Evolutionary conservation across 2,113 vertebrate species (phyloP).

Genomic region (Pyrgilauda ruficollis): DNA sequence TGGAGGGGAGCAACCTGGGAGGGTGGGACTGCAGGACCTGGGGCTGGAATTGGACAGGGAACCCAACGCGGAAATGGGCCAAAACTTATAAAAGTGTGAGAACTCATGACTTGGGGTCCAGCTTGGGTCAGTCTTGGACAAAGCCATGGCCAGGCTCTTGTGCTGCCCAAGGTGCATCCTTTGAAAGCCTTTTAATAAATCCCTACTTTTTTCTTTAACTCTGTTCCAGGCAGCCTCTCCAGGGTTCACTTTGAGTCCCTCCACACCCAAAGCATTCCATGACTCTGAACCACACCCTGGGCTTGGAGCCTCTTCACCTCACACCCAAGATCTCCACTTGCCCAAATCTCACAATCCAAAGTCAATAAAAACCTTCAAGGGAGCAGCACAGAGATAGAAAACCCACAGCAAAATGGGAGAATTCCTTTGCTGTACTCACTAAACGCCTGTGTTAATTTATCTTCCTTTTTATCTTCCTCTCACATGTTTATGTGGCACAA

Average conservation of each 20-base stretch:
- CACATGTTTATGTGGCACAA: background rate
- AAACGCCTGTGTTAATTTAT: background rate
- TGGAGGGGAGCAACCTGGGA: background rate
- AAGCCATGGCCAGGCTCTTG: rapidly evolving
- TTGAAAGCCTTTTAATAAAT: background rate
- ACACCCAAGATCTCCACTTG: background rate
- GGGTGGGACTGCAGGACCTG: background rate
- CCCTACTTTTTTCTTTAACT: background rate
- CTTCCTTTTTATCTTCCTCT: background rate
- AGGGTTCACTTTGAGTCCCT: background rate
- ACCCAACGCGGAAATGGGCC: too few relatives aligned
- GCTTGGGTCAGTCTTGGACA: background rate
- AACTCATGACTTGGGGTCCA: rapidly evolving
- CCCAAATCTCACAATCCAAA: background rate
- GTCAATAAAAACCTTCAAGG: background rate
- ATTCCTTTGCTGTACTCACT: background rate
- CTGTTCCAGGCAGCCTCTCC: background rate
- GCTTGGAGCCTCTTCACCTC: background rate
- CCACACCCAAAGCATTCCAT: background rate
- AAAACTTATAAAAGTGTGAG: background rate
- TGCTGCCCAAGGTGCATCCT: background rate
- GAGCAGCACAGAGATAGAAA: background rate
- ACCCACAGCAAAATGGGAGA: background rate
- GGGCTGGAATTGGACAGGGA: background rate
- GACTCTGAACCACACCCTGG: background rate